Percentiles rank a stretch among this genome's conserved stretches.
phyloP scores from a whole-genome alignment of 2,113 vertebrate genomes.

The Oryzias celebensis region DNA sequence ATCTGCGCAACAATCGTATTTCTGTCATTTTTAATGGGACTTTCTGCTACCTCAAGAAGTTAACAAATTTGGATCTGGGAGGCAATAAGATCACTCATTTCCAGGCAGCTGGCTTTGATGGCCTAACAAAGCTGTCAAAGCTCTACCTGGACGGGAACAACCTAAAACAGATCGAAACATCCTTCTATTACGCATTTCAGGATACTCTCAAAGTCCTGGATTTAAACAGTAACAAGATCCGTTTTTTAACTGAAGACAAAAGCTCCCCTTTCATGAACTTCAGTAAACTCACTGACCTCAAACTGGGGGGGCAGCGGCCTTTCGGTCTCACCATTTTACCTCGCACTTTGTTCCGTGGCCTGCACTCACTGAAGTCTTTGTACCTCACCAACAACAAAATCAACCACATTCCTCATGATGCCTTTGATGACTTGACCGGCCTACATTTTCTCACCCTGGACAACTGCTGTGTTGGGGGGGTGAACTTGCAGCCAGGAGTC shows the following conservation, averaged over 20 bases:
- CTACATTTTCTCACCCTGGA: constrained; percentile 75
- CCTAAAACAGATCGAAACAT: constrained; percentile 64
- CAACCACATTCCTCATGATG: constrained; percentile 54
- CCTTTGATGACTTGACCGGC: constrained; percentile 79
- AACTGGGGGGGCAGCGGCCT: constrained; percentile 67
- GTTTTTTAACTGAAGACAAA: constrained; percentile 8
- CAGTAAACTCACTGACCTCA: constrained; percentile 66
- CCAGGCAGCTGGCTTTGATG: constrained; percentile 61
- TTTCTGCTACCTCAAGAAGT: constrained; percentile 65
- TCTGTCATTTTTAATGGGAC: constrained; percentile 75
- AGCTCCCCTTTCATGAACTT: constrained; percentile 72
- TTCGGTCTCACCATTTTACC: constrained; percentile 68
- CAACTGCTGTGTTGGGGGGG: constrained; percentile 70
- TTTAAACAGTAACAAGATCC: constrained; percentile 66
- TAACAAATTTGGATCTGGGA: constrained; percentile 80
- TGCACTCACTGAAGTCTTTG: constrained; percentile 61
- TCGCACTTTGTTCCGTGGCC: constrained; percentile 65
- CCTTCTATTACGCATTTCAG: constrained; percentile 51
- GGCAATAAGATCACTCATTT: constrained; percentile 80
- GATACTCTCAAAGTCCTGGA: constrained; percentile 76
- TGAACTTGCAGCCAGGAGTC: constrained; percentile 73
- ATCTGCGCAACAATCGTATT: constrained; percentile 83
- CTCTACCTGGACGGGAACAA: constrained; percentile 83
- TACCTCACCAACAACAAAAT: constrained; percentile 78
- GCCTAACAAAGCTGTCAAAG: constrained; percentile 69